These are phyloP conservation scores for Leucophora obtusa DNA, from an alignment of 2,888 invertebrate genomes.

Conservation along the genomic window DNA sequence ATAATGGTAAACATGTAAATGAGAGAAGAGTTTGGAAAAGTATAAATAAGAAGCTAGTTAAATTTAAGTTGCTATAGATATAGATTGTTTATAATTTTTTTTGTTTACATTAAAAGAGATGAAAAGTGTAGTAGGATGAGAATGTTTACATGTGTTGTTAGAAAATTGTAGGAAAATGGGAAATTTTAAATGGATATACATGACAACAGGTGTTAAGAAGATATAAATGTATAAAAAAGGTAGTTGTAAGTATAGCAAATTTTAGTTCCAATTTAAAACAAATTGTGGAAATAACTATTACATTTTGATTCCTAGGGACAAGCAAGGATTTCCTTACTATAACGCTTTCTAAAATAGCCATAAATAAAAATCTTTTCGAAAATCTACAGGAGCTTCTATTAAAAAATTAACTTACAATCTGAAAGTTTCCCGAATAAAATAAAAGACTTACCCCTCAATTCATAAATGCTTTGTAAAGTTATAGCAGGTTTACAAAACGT, in stretches of 20 bases:
- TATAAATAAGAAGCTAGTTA: slow-evolving; percentile 33
- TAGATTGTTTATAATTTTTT: neutral
- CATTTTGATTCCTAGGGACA: neutral
- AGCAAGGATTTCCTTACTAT: neutral
- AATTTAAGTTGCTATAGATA: neutral
- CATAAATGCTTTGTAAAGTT: too few species aligned
- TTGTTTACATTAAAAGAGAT: neutral
- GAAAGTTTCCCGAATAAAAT: too few species aligned
- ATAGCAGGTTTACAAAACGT: too few species aligned
- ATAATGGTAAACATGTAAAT: slow-evolving; percentile 63
- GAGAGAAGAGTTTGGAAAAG: slow-evolving; percentile 40
- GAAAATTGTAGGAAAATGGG: neutral
- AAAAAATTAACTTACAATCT: too few species aligned
- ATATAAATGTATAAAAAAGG: neutral
- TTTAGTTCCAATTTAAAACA: neutral
- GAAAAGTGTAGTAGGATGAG: neutral
- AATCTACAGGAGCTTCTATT: too few species aligned
- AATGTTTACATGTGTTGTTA: neutral
- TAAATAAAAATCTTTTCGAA: neutral
- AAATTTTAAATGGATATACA: neutral
- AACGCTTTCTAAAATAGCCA: neutral
- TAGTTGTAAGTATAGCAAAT: neutral
- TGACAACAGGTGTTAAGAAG: neutral
- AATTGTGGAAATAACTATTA: neutral
- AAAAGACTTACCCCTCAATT: too few species aligned